Base-by-base conservation (phyloP, 2,797 vertebrate genomes). In the Fistularia commersonii region DNA sequence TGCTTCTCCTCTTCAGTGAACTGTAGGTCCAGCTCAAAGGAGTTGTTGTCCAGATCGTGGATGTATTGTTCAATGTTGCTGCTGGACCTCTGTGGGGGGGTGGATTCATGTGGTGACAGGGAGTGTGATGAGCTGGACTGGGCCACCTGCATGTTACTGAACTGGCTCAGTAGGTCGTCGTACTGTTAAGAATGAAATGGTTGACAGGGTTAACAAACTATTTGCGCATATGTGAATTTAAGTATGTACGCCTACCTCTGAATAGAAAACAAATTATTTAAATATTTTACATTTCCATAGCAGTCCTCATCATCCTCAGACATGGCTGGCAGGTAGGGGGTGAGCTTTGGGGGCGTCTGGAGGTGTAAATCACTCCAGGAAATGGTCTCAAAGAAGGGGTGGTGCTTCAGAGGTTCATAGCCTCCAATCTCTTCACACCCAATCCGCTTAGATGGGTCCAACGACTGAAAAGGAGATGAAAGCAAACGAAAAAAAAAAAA, bases 21-120 rank as follows among this genome's bases (percentile, higher is more conserved):
- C 80, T 94, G 95, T 62, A 99, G 82, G 79, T 99, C 95, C 80
- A 99, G 89, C 86, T 99, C 96, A 83, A 99, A 98, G 45, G 96
- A 97, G 84, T 99, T 97, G 75, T 92, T 96, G 87, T 99, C 97
- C 76, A 97, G 87, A 82, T 95, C 96, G 1, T 98, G 97, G 84
- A 99, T 98, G 76, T 99, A 99, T 85, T 99, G 97, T 72, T 99
- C 96, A 15, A 99, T 95, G 80, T 94, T 98, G 85, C 95, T 97
- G 89, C 94, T 95, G 5, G 92, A 94, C 48, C 90, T 88, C 75
- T 92, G 89, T 0, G 90, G 90, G 10, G 80, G 89, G 33, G 84
- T 84, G 0, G 88, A 74, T 36, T 97, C 95, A 6, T 88, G 80
- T 5, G 88, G 77, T 3, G 92, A 89, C 61, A 94, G 79, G 40